These are phyloP conservation scores for Ceyx melanurus DNA, from an alignment of 2,113 vertebrate species.

Conservation along the genomic window DNA sequence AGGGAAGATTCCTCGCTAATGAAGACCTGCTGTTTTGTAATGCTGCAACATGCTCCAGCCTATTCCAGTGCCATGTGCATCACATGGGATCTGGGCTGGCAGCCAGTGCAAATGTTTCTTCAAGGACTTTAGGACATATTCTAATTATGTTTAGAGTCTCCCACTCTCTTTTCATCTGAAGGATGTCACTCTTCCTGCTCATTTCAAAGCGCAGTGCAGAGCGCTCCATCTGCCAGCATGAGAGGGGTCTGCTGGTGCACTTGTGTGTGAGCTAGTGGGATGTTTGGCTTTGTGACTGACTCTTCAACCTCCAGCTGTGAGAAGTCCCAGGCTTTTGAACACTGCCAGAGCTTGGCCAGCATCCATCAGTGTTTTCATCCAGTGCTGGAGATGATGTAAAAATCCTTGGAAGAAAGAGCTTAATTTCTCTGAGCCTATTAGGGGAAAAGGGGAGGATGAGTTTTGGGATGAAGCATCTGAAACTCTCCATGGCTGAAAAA, in stretches of 20 bases:
- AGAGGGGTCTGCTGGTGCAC: constrained; percentile 7
- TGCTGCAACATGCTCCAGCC: constrained; percentile 32
- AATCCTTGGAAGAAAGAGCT: neutral
- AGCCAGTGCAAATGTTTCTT: constrained; percentile 69
- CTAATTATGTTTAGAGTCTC: constrained; percentile 62
- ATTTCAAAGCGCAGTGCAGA: constrained; percentile 28
- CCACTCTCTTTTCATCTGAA: constrained; percentile 41
- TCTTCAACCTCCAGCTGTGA: constrained; percentile 51
- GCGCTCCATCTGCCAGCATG: constrained; percentile 43
- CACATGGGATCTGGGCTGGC: constrained; percentile 51
- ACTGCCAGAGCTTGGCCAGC: constrained; percentile 10
- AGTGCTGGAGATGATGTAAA: constrained; percentile 8
- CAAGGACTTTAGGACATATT: constrained; percentile 64
- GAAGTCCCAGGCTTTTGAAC: constrained; percentile 47
- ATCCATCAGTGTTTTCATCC: constrained; percentile 45
- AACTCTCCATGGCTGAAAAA: neutral
- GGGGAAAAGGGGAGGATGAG: neutral
- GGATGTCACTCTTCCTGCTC: constrained; percentile 18
- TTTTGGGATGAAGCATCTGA: neutral
- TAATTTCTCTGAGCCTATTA: neutral
- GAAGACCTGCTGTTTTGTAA: constrained; percentile 61
- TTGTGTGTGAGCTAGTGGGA: constrained; percentile 12
- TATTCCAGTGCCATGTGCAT: constrained; percentile 40
- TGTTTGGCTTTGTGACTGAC: constrained; percentile 28
- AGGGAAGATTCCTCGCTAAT: constrained; percentile 40